Base-by-base conservation (phyloP, 2,113 vertebrate genomes). In the Amphiprion percula region DNA sequence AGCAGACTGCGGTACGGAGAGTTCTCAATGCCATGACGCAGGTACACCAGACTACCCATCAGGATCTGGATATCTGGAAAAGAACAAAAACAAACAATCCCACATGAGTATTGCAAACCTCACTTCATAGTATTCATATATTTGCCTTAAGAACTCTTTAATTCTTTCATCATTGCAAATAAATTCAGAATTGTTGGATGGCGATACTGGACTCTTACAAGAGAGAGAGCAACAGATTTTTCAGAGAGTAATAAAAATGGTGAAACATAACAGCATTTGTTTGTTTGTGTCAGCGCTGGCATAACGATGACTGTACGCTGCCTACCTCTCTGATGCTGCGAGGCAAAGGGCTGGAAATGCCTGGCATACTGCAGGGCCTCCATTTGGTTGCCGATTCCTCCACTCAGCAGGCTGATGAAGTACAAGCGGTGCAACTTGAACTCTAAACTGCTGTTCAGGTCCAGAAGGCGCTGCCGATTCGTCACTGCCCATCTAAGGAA, bases 41-140 rank as follows among this genome's bases (percentile, higher is more conserved):
- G 91, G 90, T 97, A 97, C n/a, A 97, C 97, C 69, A 97, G 92
- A 55, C 96, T 97, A 79, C 97, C 97, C 97, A 97, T 97, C 87
- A 97, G 93, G 83, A 96, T 96, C 94, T 97, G 97, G 85, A 97
- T 97, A 89, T 97, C 97, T 97, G 77, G 30, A 55, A 44, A 61
- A 58, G 2, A 19, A 70, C 2, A 37, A 24, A 41, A 62, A 70
- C 5, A 46, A 69, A 49, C 1, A 62, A 15, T 16, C 15, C 1
- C 49, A n/a, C 2, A 24, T 49, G 11, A 46, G 8, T 19, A 12
- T 10, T 64, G 4, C n/a, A 16, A 26, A 15, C 3, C 14, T 14
- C 11, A 15, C 12, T 44, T 44, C 11, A 15, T 44, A 44, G 14
- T 44, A 10, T 4, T 37, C 2, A 2, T 10, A 24, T 2, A 23